Percentiles rank a stretch among this genome's conserved stretches.
phyloP scores from a whole-genome alignment of 2,113 vertebrate genomes.

The Eublepharis macularius region DNA sequence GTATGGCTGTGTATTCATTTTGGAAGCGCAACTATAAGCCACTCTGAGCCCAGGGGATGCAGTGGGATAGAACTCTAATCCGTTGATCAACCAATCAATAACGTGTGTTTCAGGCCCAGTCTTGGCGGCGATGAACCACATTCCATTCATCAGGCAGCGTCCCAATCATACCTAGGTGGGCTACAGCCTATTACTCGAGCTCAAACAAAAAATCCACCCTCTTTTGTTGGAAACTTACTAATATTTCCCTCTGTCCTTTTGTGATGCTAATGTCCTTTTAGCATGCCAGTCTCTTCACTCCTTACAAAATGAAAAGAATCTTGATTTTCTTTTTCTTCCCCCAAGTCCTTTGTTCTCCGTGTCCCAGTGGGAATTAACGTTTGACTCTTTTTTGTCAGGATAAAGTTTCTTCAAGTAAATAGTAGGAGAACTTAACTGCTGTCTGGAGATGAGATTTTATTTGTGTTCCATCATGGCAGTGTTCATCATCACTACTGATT shows the following conservation, averaged over 20 bases:
- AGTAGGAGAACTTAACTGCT: conserved; percentile 48
- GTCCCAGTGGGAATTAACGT: conserved; percentile 28
- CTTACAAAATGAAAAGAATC: background rate
- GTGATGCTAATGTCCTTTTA: background rate
- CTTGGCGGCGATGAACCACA: too few species aligned
- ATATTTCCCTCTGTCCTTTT: background rate
- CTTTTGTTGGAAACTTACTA: too few species aligned
- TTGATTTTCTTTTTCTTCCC: conserved; percentile 23
- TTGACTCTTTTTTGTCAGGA: conserved; percentile 33
- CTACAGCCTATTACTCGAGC: too few species aligned
- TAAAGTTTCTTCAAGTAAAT: conserved; percentile 35
- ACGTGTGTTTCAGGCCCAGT: too few species aligned
- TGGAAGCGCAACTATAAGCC: too few species aligned
- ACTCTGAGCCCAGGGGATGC: too few species aligned
- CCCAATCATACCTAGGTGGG: too few species aligned
- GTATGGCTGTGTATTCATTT: too few species aligned
- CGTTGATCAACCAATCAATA: too few species aligned
- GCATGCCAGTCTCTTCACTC: background rate
- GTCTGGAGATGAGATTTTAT: conserved; percentile 43
- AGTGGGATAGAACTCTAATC: too few species aligned
- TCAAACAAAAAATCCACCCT: too few species aligned
- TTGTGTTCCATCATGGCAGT: conserved; percentile 33
- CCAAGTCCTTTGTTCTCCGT: conserved; percentile 29
- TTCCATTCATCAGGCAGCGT: too few species aligned
- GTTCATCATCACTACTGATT: conserved; percentile 30